phyloP scores from a whole-genome alignment of 2,797 vertebrate genomes.

The Remorina albescens region DNA sequence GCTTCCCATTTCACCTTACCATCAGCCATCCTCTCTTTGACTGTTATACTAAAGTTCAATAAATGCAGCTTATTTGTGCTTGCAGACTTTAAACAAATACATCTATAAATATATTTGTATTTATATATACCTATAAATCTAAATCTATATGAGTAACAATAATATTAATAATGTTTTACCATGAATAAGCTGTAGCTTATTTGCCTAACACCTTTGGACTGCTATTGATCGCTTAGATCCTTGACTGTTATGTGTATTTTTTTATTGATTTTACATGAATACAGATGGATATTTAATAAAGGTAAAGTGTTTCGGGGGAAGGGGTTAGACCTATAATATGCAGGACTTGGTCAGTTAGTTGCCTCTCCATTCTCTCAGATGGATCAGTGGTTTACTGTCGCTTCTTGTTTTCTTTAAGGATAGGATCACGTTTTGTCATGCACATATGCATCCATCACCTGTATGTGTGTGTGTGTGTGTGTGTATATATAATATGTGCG shows the following conservation, averaged over 20 bases:
- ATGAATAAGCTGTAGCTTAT: constrained; percentile 92
- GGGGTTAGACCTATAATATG: constrained; percentile 85
- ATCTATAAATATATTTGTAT: constrained; percentile 86
- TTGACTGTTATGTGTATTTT: constrained; percentile 91
- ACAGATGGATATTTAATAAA: constrained; percentile 88
- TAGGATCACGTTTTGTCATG: constrained; percentile 80
- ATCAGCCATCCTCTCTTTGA: constrained; percentile 89
- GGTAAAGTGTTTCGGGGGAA: constrained; percentile 80
- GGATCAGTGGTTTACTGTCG: constrained; percentile 80
- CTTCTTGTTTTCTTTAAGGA: constrained; percentile 75
- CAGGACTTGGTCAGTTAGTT: constrained; percentile 88
- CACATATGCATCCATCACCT: constrained; percentile 79
- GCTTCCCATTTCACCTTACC: constrained; percentile 86
- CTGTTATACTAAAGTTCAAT: constrained; percentile 90
- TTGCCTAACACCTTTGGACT: constrained; percentile 91
- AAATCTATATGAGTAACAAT: constrained; percentile 89
- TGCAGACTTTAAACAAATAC: constrained; percentile 88
- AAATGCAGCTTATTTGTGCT: constrained; percentile 93
- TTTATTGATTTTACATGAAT: constrained; percentile 90
- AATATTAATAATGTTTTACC: constrained; percentile 89
- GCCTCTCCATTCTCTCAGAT: constrained; percentile 85
- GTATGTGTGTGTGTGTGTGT: constrained; percentile 42
- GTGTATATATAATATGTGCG: constrained; percentile 7
- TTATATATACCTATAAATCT: constrained; percentile 86
- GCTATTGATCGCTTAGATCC: constrained; percentile 90